phyloP scores from a whole-genome alignment of 2,113 vertebrate genomes.

The Amia ocellicauda region DNA sequence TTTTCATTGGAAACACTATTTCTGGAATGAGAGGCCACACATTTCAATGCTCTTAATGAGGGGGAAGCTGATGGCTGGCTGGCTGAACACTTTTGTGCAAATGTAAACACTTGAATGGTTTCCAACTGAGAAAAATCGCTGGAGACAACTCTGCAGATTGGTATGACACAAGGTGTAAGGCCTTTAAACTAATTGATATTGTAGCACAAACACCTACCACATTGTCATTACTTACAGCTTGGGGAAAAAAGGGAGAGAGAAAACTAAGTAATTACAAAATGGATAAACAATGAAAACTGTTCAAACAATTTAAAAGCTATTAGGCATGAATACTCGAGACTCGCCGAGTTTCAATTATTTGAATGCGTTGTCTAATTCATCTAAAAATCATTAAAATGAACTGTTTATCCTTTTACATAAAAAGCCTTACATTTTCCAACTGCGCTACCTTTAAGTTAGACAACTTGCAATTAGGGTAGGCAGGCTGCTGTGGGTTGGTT shows the following conservation, averaged over 20 bases:
- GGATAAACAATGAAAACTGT: conserved; percentile 52
- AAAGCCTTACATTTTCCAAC: conserved; percentile 52
- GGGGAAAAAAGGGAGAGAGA: no score
- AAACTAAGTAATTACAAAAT: no score
- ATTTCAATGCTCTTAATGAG: no score
- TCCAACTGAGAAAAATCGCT: background rate
- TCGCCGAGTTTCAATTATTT: conserved; percentile 55
- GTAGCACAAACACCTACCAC: background rate
- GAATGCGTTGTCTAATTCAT: conserved; percentile 67
- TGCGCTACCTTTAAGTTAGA: conserved; percentile 43
- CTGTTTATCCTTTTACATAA: conserved; percentile 68
- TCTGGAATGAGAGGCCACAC: no score
- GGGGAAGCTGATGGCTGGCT: no score
- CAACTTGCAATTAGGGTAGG: conserved; percentile 64
- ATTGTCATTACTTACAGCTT: background rate
- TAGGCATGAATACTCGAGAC: conserved; percentile 38
- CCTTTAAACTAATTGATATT: background rate
- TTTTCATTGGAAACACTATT: no score
- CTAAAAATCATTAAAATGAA: conserved; percentile 58
- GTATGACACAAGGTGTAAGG: background rate
- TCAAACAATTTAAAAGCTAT: conserved; percentile 46
- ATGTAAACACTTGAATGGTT: background rate
- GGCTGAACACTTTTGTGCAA: no score
- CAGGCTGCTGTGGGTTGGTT: conserved; percentile 55
- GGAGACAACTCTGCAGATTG: background rate